phyloP scores from a whole-genome alignment of 2,888 invertebrate species.

The Agriopis aurantiaria region DNA sequence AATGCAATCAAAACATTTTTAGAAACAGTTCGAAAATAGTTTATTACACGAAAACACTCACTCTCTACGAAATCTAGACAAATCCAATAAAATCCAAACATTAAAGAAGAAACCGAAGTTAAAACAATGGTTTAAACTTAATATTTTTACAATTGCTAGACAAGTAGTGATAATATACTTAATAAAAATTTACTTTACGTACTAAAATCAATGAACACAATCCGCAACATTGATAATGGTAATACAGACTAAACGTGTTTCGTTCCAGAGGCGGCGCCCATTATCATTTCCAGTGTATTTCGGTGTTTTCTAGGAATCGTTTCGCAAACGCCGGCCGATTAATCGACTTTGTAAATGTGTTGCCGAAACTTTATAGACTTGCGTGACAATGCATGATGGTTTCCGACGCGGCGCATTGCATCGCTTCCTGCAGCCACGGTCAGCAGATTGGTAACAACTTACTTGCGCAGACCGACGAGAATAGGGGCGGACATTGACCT shows the following conservation, averaged over 20 bases:
- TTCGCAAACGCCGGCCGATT: constrained; percentile 50
- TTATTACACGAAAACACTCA: background rate
- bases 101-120: background rate
- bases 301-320: constrained; percentile 51
- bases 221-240: constrained; percentile 9
- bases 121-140: background rate
- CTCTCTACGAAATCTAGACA: background rate
- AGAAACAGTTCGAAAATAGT: background rate
- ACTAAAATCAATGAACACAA: constrained; percentile 12
- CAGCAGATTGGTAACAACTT: too few relatives aligned
- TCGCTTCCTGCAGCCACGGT: constrained; percentile 60
- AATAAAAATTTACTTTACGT: background rate
- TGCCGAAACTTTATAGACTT: constrained; percentile 65
- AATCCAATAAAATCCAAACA: background rate
- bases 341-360: constrained; percentile 48
- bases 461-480: too few relatives aligned
- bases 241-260: constrained; percentile 17
- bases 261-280: constrained; percentile 23
- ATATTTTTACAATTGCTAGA: background rate
- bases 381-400: constrained; percentile 68
- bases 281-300: constrained; percentile 42
- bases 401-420: constrained; percentile 57
- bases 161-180: background rate
- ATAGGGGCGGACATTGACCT: too few relatives aligned
- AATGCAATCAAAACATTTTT: background rate